phyloP scores from a whole-genome alignment of 2,888 invertebrate genomes.

The Lithophane leautieri region DNA sequence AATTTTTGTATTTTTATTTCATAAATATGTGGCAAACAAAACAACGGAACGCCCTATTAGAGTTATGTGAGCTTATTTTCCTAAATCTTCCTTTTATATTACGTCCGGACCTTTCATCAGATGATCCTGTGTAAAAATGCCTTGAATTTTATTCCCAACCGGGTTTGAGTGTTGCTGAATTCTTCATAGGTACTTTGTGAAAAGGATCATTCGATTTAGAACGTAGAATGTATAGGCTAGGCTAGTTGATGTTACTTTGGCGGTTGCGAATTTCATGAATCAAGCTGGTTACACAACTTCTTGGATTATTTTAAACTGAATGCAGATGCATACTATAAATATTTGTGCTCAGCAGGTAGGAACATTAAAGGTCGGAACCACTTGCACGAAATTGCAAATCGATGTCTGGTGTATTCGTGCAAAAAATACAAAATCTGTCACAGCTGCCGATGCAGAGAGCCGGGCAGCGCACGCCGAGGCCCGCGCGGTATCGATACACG shows the following conservation, averaged over 20 bases:
- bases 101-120: constrained; percentile 36
- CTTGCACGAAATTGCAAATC: constrained; percentile 81
- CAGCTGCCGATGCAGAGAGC: constrained; percentile 75
- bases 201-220: constrained; percentile 14
- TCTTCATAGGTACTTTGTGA: constrained; percentile 24
- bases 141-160: constrained; percentile 40
- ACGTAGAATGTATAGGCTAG: background rate
- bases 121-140: constrained; percentile 31
- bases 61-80: constrained; percentile 46
- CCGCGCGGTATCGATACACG: constrained; percentile 59
- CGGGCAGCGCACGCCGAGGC: constrained; percentile 25
- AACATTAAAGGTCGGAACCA: constrained; percentile 63
- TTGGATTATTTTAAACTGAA: constrained; percentile 20
- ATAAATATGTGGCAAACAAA: constrained; percentile 25
- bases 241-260: background rate
- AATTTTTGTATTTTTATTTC: constrained; percentile 34
- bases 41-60: constrained; percentile 12
- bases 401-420: constrained; percentile 75
- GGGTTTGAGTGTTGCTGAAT: constrained; percentile 33
- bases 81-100: constrained; percentile 35
- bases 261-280: background rate
- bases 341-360: constrained; percentile 57
- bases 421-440: constrained; percentile 81
- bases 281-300: background rate
- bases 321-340: constrained; percentile 34